Evolutionary conservation across 2,113 vertebrate genomes (phyloP), one percentile per base, ranked within the genome.

Genomic region (Varanus komodoensis): DNA sequence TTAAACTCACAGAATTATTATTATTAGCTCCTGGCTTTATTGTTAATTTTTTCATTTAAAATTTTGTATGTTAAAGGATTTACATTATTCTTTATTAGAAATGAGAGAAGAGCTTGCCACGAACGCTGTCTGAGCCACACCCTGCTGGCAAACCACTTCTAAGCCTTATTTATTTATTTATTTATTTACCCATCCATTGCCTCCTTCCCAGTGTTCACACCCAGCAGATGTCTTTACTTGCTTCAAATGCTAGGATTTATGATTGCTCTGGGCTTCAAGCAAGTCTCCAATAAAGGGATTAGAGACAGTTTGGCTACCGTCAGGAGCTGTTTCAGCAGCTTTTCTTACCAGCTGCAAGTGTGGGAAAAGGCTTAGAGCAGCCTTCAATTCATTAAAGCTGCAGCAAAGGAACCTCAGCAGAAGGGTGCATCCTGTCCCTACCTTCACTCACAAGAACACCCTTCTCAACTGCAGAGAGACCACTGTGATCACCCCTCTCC

Each of bases 201-300:
- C 38, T 1, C 50, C 25, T 69, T 54, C 73, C 64, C 87, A 78
- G 34, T 64, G 11, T 27, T 82, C 54, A 69, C 75, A 68, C 67
- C 29, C 89, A 91, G 64, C 54, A 73, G 64, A n/a, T 74, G 84
- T 7, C 86, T 90, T 68, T 44, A 0, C 34, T n/a, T 48, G 23
- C 17, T 85, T n/a, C 77, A 44, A 0, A 11, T 61, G 2, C 44
- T 52, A 61, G 19, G 93, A 94, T 95, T 93, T 93, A 82, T 78
- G 69, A 95, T 93, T 91, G 89, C 75, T 89, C 92, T 80, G 86
- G 91, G 89, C 91, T 89, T 84, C 48, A 85, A 89, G 71, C 80
- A 79, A 88, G 80, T 61, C 1, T 69, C 1, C 52, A 77, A 78
- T 38, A 34, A 38, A 52, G 57, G 71, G 48, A 77, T 77, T 71